Conservation (phyloP, 2,888 invertebrate genomes). For the Brassicogethes aeneus region DNA sequence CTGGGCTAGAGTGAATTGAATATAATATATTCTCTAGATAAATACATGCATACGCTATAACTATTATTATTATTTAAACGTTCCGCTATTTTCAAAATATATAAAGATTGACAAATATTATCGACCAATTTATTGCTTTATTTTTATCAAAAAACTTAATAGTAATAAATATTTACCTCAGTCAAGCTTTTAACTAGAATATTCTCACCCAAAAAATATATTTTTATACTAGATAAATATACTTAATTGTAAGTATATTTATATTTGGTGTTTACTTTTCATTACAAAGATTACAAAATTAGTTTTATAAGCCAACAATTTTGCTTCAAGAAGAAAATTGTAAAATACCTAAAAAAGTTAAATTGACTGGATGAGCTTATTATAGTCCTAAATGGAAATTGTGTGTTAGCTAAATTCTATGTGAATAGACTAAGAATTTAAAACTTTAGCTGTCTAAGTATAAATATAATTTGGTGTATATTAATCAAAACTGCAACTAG, state of each 20-base stretch:
- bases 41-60: conserved; percentile 39
- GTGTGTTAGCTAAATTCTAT: too few species aligned
- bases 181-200: not conserved
- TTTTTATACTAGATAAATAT: too few species aligned
- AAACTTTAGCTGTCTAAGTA: too few species aligned
- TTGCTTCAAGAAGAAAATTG: too few species aligned
- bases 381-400: too few species aligned
- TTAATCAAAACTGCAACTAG: conserved; percentile 32
- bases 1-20: conserved; percentile 37
- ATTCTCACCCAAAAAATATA: not conserved
- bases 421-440: too few species aligned
- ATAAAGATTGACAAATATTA: conserved; percentile 21
- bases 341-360: too few species aligned
- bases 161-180: not conserved
- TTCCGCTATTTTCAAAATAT: conserved; percentile 21
- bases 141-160: not conserved
- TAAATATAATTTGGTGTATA: conserved; percentile 33
- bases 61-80: conserved; percentile 18
- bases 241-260: too few species aligned
- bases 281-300: too few species aligned
- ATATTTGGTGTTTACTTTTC: not conserved
- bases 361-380: too few species aligned
- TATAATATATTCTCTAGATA: conserved; percentile 32
- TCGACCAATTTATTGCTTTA: conserved; percentile 27
- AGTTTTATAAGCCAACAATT: too few species aligned